Base-by-base conservation (phyloP, 2,797 vertebrate species). In the Pelochelys cantorii region DNA sequence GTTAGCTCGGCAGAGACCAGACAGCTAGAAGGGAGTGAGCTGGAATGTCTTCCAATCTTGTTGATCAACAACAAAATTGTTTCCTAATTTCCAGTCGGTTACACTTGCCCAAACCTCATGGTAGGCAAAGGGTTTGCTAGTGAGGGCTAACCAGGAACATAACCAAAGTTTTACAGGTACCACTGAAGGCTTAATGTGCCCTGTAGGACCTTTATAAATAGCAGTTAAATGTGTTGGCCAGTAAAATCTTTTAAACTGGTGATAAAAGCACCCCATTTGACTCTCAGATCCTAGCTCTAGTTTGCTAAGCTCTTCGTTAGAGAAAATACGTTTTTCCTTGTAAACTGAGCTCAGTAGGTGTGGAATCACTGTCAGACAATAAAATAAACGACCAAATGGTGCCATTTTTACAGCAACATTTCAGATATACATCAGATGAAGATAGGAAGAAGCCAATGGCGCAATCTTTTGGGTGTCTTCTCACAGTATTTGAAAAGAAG, bases 1-100 rank as follows among this genome's bases (percentile, higher is more conserved):
- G 86, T 85, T 37, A 94, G 83, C 86, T 86, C 94, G 91, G 89
- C 55, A 91, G 86, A 92, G 85, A 90, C 29, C 60, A 75, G 62
- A 68, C 81, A 92, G 81, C 52, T 17, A 11, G 48, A 9, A n/a
- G 27, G 10, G 52, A 54, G 15, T 79, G 85, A 89, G 88, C 57
- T 14, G 77, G 31, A 56, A 91, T 18, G 3, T 8, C 79, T 25
- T 82, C 52, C 29, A n/a, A 22, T 54, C 29, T 10, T n/a, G 18
- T 20, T 27, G 8, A 18, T 27, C 77, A 79, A 48, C 48, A 52
- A 48, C 14, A 84, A 60, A 11, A 88, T 93, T 85, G 81, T 84
- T 86, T 91, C 91, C 78, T 88, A 54, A 8, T 31, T 54, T 31
- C 17, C 29, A 88, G 3, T 2, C 13, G n/a, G 85, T 90, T 27